phyloP scores from a whole-genome alignment of 2,888 invertebrate species.

The Gryllus longicercus region DNA sequence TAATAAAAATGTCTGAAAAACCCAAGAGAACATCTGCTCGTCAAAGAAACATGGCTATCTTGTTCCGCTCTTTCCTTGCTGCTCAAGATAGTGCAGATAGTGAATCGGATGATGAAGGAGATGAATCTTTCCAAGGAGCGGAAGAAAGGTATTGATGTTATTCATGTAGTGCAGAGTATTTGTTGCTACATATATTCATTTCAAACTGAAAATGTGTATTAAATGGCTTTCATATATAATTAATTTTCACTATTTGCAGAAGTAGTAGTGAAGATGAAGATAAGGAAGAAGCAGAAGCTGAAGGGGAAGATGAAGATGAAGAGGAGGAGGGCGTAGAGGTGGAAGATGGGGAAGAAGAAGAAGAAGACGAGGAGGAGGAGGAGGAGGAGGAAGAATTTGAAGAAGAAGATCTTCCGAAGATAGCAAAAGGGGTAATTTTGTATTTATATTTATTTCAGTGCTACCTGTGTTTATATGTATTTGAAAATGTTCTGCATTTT shows the following conservation, averaged over 20 bases:
- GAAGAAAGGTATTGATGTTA: slow-evolving; percentile 29
- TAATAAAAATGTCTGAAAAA: slow-evolving; percentile 26
- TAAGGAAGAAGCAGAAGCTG: slow-evolving; percentile 53
- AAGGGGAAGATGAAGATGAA: slow-evolving; percentile 44
- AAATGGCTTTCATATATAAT: too few species aligned
- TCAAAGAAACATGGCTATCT: slow-evolving; percentile 23
- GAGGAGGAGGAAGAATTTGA: slow-evolving; percentile 34
- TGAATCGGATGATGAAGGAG: slow-evolving; percentile 34
- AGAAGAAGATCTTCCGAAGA: slow-evolving; percentile 39
- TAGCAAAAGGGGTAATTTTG: too few species aligned
- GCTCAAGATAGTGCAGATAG: slow-evolving; percentile 27
- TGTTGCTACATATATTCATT: not conserved
- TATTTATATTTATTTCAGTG: not conserved
- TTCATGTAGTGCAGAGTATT: too few species aligned
- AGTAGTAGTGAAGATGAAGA: slow-evolving; percentile 18
- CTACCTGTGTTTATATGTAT: not conserved
- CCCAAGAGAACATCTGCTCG: slow-evolving; percentile 26
- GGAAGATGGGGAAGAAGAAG: slow-evolving; percentile 47
- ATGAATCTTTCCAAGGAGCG: slow-evolving; percentile 34
- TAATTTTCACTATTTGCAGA: too few species aligned
- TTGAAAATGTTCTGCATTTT: not conserved
- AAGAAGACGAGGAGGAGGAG: slow-evolving; percentile 48
- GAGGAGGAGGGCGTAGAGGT: slow-evolving; percentile 43
- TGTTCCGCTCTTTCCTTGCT: slow-evolving; percentile 32
- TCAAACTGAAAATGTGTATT: too few species aligned